phyloP scores from a whole-genome alignment of 2,113 vertebrate genomes.

The Heliornis fulica region DNA sequence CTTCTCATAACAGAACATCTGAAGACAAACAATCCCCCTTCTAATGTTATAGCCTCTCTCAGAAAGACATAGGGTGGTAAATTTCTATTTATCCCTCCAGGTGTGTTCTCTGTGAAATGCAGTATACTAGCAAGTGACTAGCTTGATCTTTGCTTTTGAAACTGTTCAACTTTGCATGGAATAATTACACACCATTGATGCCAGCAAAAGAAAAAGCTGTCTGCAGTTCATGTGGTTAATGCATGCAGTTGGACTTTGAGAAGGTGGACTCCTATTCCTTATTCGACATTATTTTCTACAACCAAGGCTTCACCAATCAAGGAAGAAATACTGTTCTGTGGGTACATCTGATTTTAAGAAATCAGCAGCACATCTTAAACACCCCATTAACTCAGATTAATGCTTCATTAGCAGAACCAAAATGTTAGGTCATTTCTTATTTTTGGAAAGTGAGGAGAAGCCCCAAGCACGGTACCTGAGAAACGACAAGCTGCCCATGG shows the following conservation, averaged over 20 bases:
- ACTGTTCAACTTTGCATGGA: not conserved
- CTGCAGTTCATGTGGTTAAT: not conserved
- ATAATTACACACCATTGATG: not conserved
- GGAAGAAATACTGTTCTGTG: not conserved
- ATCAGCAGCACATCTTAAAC: not conserved
- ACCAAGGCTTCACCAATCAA: not conserved
- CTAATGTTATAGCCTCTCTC: not conserved
- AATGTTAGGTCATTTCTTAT: not conserved
- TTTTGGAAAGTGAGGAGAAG: not conserved
- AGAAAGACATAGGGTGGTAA: not conserved
- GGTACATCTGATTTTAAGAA: not conserved
- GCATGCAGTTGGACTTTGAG: not conserved
- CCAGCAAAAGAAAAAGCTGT: not conserved
- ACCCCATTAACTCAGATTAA: not conserved
- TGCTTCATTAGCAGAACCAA: not conserved
- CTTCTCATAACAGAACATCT: not conserved
- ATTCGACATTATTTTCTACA: not conserved
- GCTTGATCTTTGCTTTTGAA: not conserved
- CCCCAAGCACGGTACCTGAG: slow-evolving; percentile 80
- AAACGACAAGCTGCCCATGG: slow-evolving; percentile 92
- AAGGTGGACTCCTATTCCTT: not conserved
- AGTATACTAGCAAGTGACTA: not conserved
- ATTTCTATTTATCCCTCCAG: not conserved
- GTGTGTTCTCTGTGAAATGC: not conserved
- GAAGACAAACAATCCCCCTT: not conserved